These are phyloP conservation scores for Ambastaia sidthimunki DNA, from an alignment of 2,797 vertebrate genomes.

Conservation along the genomic window DNA sequence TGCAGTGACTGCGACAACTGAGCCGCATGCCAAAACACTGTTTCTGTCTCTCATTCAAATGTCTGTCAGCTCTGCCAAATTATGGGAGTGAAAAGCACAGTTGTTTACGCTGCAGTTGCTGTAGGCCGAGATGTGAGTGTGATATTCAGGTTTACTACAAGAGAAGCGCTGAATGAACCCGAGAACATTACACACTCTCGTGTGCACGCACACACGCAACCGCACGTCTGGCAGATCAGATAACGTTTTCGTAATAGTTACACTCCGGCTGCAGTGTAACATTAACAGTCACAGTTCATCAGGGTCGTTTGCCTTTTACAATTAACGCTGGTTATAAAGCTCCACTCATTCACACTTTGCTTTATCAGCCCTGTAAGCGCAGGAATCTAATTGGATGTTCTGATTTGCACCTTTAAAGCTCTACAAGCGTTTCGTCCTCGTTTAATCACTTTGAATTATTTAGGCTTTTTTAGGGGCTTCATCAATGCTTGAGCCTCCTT, in stretches of 20 bases:
- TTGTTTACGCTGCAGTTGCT: constrained; percentile 47
- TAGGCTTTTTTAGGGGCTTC: constrained; percentile 42
- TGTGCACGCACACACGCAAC: background rate
- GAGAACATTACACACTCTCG: constrained; percentile 37
- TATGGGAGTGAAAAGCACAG: constrained; percentile 34
- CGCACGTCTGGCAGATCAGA: constrained; percentile 54
- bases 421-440: constrained; percentile 36
- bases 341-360: constrained; percentile 51
- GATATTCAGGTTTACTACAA: constrained; percentile 44
- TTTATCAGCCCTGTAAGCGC: constrained; percentile 19
- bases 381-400: constrained; percentile 50
- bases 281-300: constrained; percentile 60
- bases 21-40: constrained; percentile 42
- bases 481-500: constrained; percentile 33
- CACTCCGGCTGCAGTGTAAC: constrained; percentile 41
- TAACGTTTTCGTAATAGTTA: constrained; percentile 57
- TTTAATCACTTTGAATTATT: constrained; percentile 50
- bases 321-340: constrained; percentile 52
- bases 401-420: constrained; percentile 51
- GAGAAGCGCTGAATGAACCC: constrained; percentile 37
- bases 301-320: constrained; percentile 42
- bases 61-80: constrained; percentile 48
- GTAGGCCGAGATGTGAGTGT: constrained; percentile 21
- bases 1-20: constrained; percentile 33
- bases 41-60: constrained; percentile 50